Base-by-base conservation (phyloP, 2,113 vertebrate species). In the Neodon shergylaensis region DNA sequence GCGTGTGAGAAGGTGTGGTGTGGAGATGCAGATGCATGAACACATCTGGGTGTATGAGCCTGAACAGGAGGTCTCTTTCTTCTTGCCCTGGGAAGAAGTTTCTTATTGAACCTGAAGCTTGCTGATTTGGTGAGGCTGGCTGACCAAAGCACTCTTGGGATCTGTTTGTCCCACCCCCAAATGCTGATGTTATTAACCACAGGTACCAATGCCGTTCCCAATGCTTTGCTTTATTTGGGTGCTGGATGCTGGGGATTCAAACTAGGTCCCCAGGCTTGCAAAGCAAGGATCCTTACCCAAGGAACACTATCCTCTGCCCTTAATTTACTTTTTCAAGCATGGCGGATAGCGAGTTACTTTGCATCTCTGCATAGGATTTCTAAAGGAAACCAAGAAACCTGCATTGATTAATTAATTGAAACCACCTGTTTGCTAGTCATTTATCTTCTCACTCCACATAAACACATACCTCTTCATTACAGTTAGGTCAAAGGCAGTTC, bases 321-420 rank as follows among this genome's bases (percentile, higher is more conserved):
- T 85, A 36, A 47, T 47, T 36, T 70, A n/a, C 44, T 70, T 72
- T 74, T 66, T 61, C 39, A 89, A 77, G 49, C 36, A 74, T 81
- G 7, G 4, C 7, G 6, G 36, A 54, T 28, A 90, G 36, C 49
- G 3, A 88, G 26, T 79, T 36, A 82, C 28, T 68, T 91, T 90
- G 42, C 0, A 65, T 22, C 39, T 83, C 21, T 85, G 74, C 10
- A 74, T 47, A 87, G 85, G 39, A 61, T 91, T 72, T 54, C 3
- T 42, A 4, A 86, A 81, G 52, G n/a, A 77, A 85, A 79, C 36
- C 10, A 13, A 74, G 54, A 73, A 65, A 54, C 19, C 31, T 8
- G 44, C 54, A 82, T 36, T 90, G 68, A 73, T 39, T 88, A 81
- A 93, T 39, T 87, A 79, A 93, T 36, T 87, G 77, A 86, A n/a